Evolutionary conservation across 2,797 vertebrate species (phyloP).

Genomic region (Pseudochirops cupreus): DNA sequence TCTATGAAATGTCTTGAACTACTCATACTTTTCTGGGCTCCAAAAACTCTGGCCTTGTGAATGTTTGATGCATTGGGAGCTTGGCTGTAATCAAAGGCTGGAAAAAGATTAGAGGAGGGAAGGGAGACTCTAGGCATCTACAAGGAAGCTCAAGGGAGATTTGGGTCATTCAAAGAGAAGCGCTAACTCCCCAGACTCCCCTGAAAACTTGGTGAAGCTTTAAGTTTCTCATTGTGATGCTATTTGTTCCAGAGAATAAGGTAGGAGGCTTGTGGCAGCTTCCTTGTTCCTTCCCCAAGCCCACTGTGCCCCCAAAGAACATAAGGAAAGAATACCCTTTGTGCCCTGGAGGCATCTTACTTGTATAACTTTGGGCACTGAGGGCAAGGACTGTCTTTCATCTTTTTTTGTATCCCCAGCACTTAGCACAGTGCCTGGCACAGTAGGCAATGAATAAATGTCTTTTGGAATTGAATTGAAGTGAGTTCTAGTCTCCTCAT

Average conservation of each 20-base stretch:
- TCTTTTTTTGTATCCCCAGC: neutral
- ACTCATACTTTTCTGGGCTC: conserved; percentile 52
- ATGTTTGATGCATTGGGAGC: conserved; percentile 64
- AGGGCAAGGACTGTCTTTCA: neutral
- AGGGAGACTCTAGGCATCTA: neutral
- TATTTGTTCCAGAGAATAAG: rapidly evolving
- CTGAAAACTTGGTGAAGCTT: neutral
- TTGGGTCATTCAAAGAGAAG: rapidly evolving
- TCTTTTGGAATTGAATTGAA: neutral
- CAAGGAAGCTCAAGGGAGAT: rapidly evolving
- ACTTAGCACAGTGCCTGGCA: neutral
- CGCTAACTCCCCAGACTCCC: neutral
- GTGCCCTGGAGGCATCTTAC: neutral
- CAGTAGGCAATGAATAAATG: neutral
- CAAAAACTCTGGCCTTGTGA: conserved; percentile 35
- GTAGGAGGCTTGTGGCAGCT: too few relatives aligned
- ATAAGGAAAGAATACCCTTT: neutral
- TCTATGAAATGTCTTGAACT: conserved; percentile 72
- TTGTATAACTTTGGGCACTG: neutral
- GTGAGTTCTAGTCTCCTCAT: neutral
- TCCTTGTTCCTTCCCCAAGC: neutral
- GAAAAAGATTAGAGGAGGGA: neutral
- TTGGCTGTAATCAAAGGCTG: conserved; percentile 37
- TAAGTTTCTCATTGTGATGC: neutral
- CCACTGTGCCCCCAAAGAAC: neutral